phyloP scores from a whole-genome alignment of 2,888 invertebrate species.

The Pyrochroa serraticornis region DNA sequence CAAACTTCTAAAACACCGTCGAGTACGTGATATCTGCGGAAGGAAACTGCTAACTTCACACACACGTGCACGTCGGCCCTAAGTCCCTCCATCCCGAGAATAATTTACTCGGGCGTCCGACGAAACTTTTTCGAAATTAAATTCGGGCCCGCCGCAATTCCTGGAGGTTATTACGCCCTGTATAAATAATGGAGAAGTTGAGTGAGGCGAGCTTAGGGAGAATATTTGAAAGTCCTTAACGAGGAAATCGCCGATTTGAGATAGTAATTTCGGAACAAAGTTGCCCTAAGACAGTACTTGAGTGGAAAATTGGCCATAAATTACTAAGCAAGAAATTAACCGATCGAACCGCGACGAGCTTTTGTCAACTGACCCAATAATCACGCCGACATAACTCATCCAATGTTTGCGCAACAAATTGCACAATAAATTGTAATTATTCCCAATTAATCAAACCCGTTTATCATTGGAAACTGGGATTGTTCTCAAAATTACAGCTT shows the following conservation, averaged over 20 bases:
- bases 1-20: conserved; percentile 25
- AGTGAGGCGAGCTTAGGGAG: too few species aligned
- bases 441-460: conserved; percentile 28
- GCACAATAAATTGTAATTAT: conserved; percentile 28
- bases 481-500: conserved; percentile 30
- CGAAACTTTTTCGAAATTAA: conserved; percentile 2
- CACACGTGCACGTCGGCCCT: conserved; percentile 18
- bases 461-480: conserved; percentile 26
- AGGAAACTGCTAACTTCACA: conserved; percentile 47
- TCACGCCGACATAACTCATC: conserved; percentile 7
- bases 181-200: too few species aligned
- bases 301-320: too few species aligned
- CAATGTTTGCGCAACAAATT: conserved; percentile 15
- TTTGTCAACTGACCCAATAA: conserved; percentile 8
- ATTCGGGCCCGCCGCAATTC: too few species aligned
- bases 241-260: too few species aligned
- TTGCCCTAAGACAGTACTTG: too few species aligned
- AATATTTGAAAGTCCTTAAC: too few species aligned
- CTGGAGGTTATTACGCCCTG: too few species aligned
- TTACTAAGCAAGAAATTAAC: background rate
- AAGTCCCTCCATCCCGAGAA: conserved; percentile 5
- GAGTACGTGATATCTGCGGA: conserved; percentile 42
- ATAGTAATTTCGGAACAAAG: too few species aligned
- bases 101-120: conserved; percentile 7
- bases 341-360: background rate